phyloP scores from a whole-genome alignment of 1,140 invertebrate genomes.

The Lutraria rhynchaena region DNA sequence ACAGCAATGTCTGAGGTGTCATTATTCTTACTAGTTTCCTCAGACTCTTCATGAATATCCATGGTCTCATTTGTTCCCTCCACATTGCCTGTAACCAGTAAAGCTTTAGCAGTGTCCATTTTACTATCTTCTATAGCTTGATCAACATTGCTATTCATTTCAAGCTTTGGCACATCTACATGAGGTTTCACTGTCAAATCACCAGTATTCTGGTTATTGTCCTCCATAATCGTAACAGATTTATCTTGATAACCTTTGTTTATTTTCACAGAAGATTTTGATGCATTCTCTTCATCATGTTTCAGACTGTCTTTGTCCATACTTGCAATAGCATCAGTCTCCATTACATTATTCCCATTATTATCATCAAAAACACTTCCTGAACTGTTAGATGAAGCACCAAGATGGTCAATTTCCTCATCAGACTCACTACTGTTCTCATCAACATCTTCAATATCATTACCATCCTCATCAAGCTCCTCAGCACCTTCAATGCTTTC shows the following conservation, averaged over 20 bases:
- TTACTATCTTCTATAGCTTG: neutral
- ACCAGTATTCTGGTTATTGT: no score
- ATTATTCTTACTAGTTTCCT: no score
- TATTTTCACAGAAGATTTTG: no score
- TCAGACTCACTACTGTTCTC: neutral
- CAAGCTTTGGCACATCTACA: neutral
- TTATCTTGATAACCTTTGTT: no score
- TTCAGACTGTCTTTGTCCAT: no score
- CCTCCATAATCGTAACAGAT: neutral
- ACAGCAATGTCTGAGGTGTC: no score
- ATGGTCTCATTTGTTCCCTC: no score
- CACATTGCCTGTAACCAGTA: no score
- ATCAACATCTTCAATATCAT: neutral
- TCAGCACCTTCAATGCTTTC: neutral
- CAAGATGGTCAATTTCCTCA: neutral
- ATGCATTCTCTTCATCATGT: neutral
- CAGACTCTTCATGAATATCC: no score
- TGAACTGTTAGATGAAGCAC: no score
- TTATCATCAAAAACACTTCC: neutral
- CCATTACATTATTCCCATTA: neutral
- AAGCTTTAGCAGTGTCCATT: neutral
- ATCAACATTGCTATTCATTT: neutral
- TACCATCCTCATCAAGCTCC: conserved; percentile 25
- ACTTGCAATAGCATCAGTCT: neutral
- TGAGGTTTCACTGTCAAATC: neutral